phyloP scores from a whole-genome alignment of 2,888 invertebrate species.

The Parnassius apollo region DNA sequence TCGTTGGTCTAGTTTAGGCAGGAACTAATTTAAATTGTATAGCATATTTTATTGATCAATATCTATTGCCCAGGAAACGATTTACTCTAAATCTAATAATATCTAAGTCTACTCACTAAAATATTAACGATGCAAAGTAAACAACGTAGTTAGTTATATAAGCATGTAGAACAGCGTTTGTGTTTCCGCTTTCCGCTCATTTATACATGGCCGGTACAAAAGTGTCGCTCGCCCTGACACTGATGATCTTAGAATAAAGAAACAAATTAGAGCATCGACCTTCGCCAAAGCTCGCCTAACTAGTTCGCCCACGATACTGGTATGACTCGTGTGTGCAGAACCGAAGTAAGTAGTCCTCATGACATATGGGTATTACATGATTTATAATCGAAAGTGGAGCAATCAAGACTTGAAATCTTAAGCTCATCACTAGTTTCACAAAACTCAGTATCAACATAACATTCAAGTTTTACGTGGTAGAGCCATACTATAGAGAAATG shows the following conservation, averaged over 20 bases:
- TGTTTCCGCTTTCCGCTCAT: conserved; percentile 14
- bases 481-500: too few relatives aligned
- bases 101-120: too few relatives aligned
- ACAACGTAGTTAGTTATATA: not conserved
- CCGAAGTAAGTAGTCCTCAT: not conserved
- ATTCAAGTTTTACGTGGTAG: too few relatives aligned
- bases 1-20: too few relatives aligned
- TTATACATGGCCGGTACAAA: conserved; percentile 32
- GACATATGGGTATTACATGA: not conserved
- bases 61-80: too few relatives aligned
- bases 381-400: conserved; percentile 17
- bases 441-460: conserved; percentile 11
- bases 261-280: conserved; percentile 52
- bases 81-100: too few relatives aligned
- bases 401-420: conserved; percentile 1
- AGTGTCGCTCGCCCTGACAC: conserved; percentile 73
- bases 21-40: too few relatives aligned
- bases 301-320: conserved; percentile 22
- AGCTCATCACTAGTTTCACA: conserved; percentile 19
- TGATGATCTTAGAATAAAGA: conserved; percentile 67
- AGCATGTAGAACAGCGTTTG: not conserved
- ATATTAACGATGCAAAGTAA: too few relatives aligned
- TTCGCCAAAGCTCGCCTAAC: conserved; percentile 33
- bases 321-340: conserved; percentile 12
- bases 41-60: too few relatives aligned